phyloP scores from a whole-genome alignment of 2,113 vertebrate genomes.

The Pandion haliaetus region DNA sequence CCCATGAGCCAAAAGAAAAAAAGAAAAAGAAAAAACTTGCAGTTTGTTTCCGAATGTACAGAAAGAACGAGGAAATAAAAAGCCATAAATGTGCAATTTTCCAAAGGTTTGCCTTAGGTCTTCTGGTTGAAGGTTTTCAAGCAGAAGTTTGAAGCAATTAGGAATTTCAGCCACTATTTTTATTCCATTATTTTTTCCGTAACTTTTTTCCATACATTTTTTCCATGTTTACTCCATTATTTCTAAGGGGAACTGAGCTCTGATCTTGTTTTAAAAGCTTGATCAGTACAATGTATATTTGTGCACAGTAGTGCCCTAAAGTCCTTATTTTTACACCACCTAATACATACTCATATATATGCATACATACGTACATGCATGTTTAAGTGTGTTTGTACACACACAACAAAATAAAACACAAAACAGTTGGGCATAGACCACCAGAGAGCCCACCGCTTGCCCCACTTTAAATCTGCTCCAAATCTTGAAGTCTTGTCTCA shows the following conservation, averaged over 20 bases:
- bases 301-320: accelerated
- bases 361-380: accelerated
- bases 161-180: not conserved
- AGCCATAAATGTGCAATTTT: not conserved
- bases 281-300: not conserved
- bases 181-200: not conserved
- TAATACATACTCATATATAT: too few species aligned
- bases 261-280: not conserved
- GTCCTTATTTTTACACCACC: not conserved
- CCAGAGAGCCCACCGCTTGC: not conserved
- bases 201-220: not conserved
- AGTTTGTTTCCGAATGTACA: not conserved
- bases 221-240: not conserved
- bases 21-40: not conserved
- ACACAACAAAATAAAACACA: not conserved
- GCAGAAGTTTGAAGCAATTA: not conserved
- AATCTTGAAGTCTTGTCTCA: not conserved
- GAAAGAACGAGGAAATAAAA: not conserved
- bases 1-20: slow-evolving; percentile 57
- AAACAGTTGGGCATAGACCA: not conserved
- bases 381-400: not conserved
- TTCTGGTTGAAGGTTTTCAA: not conserved
- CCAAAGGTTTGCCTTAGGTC: not conserved
- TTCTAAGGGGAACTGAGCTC: not conserved
- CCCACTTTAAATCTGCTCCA: not conserved